Conservation (phyloP, 2,113 vertebrate genomes). For the Takifugu bimaculatus region DNA sequence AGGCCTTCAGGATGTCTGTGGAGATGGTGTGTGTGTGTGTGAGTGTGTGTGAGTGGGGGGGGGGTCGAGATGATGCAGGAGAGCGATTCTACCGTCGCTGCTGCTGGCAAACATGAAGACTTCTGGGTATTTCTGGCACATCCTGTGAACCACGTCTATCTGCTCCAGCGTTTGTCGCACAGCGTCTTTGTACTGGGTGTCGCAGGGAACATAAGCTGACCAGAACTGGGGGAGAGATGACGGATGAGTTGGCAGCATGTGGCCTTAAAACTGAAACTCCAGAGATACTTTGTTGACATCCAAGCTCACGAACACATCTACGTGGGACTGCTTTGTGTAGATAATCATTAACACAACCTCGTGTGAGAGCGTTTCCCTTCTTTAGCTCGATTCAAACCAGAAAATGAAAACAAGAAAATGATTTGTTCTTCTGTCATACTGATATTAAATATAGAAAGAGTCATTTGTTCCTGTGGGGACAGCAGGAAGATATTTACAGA, state of each 20-base stretch:
- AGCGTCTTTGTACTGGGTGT: constrained; percentile 85
- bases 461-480: too few relatives aligned
- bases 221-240: constrained; percentile 82
- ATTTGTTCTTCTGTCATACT: too few relatives aligned
- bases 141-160: constrained; percentile 87
- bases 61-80: neutral
- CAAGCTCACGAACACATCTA: too few relatives aligned
- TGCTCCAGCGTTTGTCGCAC: constrained; percentile 90
- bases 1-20: constrained; percentile 76
- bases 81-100: constrained; percentile 68
- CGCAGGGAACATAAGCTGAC: constrained; percentile 85
- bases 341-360: too few relatives aligned
- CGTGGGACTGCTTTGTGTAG: too few relatives aligned
- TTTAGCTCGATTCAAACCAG: too few relatives aligned
- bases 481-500: too few relatives aligned
- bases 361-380: too few relatives aligned
- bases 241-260: too few relatives aligned
- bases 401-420: too few relatives aligned
- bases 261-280: too few relatives aligned
- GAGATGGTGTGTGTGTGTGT: neutral
- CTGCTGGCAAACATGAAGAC: constrained; percentile 76
- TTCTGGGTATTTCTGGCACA: constrained; percentile 83
- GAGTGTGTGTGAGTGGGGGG: neutral
- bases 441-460: neutral
- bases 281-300: too few relatives aligned